Percentiles rank a stretch among this genome's conserved stretches.
These are phyloP conservation scores for Corythoichthys haematopterus DNA, from an alignment of 2,113 vertebrate genomes.

Conservation along the genomic window DNA sequence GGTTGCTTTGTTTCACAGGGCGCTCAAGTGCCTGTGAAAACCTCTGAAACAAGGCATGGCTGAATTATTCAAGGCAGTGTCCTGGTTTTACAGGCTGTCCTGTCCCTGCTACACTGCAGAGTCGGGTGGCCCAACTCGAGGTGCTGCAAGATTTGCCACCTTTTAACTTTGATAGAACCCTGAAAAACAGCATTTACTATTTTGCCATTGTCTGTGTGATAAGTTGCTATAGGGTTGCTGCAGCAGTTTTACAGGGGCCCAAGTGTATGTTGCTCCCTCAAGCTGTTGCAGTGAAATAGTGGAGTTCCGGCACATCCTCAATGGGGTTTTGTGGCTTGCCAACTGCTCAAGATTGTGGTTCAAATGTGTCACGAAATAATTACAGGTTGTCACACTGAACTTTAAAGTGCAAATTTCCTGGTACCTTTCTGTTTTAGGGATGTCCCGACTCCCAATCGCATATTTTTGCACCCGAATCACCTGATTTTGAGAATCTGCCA, in stretches of 20 bases:
- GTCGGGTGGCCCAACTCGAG: constrained; percentile 32
- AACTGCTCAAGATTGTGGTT: not conserved
- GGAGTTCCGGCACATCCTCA: not conserved
- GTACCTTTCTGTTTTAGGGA: not conserved
- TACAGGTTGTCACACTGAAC: not conserved
- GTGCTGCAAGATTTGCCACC: constrained; percentile 12
- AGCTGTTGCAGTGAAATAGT: not conserved
- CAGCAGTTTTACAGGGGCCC: not conserved
- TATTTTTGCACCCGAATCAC: too few relatives aligned
- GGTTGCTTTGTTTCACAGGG: constrained; percentile 69
- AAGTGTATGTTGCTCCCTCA: not conserved
- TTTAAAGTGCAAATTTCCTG: not conserved
- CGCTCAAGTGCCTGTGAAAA: constrained; percentile 71
- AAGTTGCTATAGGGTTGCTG: not conserved
- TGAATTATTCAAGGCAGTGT: constrained; percentile 66
- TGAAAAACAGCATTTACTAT: not conserved
- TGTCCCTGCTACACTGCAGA: constrained; percentile 30
- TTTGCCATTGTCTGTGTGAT: not conserved
- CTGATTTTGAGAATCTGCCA: too few relatives aligned
- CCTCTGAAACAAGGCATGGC: constrained; percentile 63
- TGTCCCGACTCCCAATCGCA: too few relatives aligned
- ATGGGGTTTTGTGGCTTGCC: not conserved
- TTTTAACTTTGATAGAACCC: not conserved
- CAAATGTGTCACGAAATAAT: not conserved
- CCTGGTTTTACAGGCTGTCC: constrained; percentile 47